Conservation (phyloP, 2,888 invertebrate species). For the Epiblema foenella region DNA sequence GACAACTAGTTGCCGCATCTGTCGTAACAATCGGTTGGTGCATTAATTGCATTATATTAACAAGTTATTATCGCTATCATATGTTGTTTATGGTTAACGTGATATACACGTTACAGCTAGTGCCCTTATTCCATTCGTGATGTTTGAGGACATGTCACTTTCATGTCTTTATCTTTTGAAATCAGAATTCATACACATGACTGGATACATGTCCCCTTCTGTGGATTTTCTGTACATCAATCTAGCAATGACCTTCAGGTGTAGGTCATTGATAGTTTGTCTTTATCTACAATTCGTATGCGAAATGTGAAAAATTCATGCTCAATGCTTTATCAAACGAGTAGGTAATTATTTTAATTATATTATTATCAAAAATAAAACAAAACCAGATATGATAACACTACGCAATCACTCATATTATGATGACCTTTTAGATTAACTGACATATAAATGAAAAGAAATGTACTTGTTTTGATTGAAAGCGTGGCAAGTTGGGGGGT, state of each 20-base stretch:
- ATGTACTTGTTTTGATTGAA: slow-evolving; percentile 25
- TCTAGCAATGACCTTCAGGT: too few species aligned
- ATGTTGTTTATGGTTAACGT: not conserved
- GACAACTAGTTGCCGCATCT: slow-evolving; percentile 4
- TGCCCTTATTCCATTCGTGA: too few species aligned
- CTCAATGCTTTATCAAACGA: too few species aligned
- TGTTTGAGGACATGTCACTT: too few species aligned
- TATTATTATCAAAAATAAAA: not conserved
- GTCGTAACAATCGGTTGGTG: slow-evolving; percentile 1
- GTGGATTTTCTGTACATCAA: too few species aligned
- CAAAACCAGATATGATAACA: not conserved
- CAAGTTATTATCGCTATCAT: too few species aligned
- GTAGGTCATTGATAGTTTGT: not conserved
- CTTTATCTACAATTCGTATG: not conserved
- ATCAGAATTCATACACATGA: too few species aligned
- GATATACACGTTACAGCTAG: not conserved
- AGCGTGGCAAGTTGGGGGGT: slow-evolving; percentile 1
- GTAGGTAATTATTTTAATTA: not conserved
- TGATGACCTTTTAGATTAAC: slow-evolving; percentile 7
- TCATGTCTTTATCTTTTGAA: too few species aligned
- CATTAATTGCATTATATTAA: too few species aligned
- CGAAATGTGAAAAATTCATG: too few species aligned
- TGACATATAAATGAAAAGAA: slow-evolving; percentile 8
- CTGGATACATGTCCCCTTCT: too few species aligned
- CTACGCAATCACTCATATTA: not conserved